Percentiles rank a stretch among this genome's conserved stretches.
Evolutionary conservation across 2,888 invertebrate species (phyloP).

Genomic region (Synergus japonicus): DNA sequence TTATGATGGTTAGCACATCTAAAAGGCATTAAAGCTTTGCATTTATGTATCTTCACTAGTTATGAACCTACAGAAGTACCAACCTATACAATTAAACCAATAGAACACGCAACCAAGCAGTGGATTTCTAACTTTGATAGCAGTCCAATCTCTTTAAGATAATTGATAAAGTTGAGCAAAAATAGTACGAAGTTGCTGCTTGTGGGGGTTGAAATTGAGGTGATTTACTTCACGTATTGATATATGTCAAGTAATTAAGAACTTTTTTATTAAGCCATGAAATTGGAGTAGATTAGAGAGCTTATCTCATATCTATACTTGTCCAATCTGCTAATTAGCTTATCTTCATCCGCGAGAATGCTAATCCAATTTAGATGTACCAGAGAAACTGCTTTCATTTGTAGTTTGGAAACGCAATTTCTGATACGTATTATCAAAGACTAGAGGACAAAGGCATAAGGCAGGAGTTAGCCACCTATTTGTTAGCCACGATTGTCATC

Average conservation of each 20-base stretch:
- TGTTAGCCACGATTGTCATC: too few species aligned
- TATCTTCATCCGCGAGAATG: not conserved
- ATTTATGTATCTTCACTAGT: not conserved
- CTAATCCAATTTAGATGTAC: not conserved
- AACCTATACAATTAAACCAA: not conserved
- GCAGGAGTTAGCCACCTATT: not conserved
- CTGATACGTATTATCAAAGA: not conserved
- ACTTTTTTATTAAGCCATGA: not conserved
- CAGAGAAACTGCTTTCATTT: not conserved
- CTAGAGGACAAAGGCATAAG: not conserved
- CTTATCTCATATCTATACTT: not conserved
- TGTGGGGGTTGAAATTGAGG: not conserved
- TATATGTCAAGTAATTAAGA: slow-evolving; percentile 14
- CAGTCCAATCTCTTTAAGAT: not conserved
- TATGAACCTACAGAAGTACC: too few species aligned
- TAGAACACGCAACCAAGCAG: not conserved
- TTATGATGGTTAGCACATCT: not conserved
- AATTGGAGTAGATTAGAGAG: not conserved
- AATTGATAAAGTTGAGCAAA: slow-evolving; percentile 2
- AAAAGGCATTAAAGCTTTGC: not conserved
- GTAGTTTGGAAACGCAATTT: not conserved
- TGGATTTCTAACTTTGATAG: slow-evolving; percentile 14
- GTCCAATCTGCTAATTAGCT: not conserved
- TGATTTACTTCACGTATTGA: not conserved
- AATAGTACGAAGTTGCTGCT: not conserved